Base-by-base conservation (phyloP, 2,888 invertebrate species). In the Ornithoptera priamus region DNA sequence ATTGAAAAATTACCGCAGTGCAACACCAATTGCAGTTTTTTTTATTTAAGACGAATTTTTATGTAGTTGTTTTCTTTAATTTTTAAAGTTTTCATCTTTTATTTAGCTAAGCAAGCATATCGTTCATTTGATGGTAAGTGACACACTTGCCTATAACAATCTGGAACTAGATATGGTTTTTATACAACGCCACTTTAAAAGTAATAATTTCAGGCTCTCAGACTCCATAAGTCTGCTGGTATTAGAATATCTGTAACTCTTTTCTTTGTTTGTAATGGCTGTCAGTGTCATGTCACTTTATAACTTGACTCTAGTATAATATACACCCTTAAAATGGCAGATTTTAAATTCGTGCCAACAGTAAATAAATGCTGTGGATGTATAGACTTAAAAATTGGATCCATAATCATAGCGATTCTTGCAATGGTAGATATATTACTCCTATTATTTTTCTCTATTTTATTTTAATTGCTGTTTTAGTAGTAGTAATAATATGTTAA, bases 381-480 rank as follows among this genome's bases (percentile, higher is more conserved):
- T 65, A 62, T 76, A 4, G 70, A 62, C 66, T 75, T 80, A 61
- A 78, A 74, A 76, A 64, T 68, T 53, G 81, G 76, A 10, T 72
- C 74, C 58, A 70, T 79, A 36, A 6, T 78, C 0, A 77, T 81
- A 72, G 79, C 73, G 46, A 42, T 77, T 12, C 36, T 72, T 17
- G 75, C 73, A 39, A 61, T 78, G 20, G 80, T 81, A 73, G 77
- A 74, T 30, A 17, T 30, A 39, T 8, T 60, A 30, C 30, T 30
- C 18, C 3, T 30, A 36, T 30, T 60, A 60, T 60, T 17, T 17
- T 15, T 60, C 22, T 59, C 57, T 22, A 22, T 50, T 18, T 2
- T 30, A 1, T 63, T 63, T 7, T 53, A 7, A 50, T 12, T 50
- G 17, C 50, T 53, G n/a, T 53, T 53, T n/a, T 53, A 6, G 5